Base-by-base conservation (phyloP, 2,113 vertebrate genomes). In the Cyprinodon brontotheroides region DNA sequence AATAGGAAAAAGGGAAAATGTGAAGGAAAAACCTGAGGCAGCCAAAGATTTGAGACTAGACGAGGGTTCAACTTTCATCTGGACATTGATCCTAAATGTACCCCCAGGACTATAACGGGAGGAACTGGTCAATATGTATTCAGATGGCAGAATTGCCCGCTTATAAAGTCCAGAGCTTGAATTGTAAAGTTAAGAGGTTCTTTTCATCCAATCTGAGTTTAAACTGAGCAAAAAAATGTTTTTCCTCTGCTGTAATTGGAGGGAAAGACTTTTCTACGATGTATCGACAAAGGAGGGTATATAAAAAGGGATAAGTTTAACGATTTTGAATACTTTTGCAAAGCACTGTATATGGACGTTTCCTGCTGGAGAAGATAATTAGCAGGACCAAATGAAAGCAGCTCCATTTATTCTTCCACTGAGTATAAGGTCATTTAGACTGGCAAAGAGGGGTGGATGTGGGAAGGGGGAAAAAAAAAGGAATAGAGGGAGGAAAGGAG, bases 371-470 rank as follows among this genome's bases (percentile, higher is more conserved):
- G 81, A 67, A 84, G 85, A 90, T 75, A 79, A 75, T 83, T 86
- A 75, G 85, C 83, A 89, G 89, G 87, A 77, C 37, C 77, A 76
- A 72, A 65, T 47, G 91, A 89, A 92, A 81, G 86, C 72, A 50
- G 37, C 75, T 79, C 80, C 77, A 86, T 82, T 89, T 84, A 91
- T 89, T 82, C 87, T 89, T 82, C 77, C 59, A 75, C 82, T 50
- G 70, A 79, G 77, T 63, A 50, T 92, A 89, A 91, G 87, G 88
- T 89, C 90, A 89, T 92, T 91, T 89, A 82, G 87, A 91, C 82
- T 89, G 84, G 75, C 85, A 91, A 93, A 91, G 90, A 74, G 75
- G 89, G 82, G 90, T 85, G 78, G 87, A 80, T 78, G 78, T 75
- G 77, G 82, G 78, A 89, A 85, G 83, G 87, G 29, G 29, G 29